phyloP scores from a whole-genome alignment of 2,888 invertebrate species.

The Hypomecis punctinalis region DNA sequence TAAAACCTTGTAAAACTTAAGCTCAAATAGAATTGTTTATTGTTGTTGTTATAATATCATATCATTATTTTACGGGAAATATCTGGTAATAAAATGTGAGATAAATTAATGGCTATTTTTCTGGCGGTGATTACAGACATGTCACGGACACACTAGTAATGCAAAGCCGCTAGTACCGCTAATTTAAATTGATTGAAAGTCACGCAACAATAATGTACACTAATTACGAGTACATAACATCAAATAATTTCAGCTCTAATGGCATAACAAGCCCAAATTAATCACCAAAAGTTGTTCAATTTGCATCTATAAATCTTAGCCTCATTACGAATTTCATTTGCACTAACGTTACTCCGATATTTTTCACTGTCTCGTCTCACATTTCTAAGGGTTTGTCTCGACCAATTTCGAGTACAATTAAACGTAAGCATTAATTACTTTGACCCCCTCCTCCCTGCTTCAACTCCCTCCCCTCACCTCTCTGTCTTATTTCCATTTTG shows the following conservation, averaged over 20 bases:
- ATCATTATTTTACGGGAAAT: no score
- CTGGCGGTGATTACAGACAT: no score
- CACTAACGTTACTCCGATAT: constrained; percentile 53
- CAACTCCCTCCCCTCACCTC: constrained; percentile 43
- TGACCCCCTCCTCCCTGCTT: constrained; percentile 59
- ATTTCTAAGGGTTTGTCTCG: constrained; percentile 65
- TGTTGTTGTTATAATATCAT: no score
- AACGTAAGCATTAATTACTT: constrained; percentile 83
- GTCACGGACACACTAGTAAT: no score
- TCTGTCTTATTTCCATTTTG: constrained; percentile 80
- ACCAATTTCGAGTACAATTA: constrained; percentile 78
- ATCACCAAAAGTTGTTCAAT: constrained; percentile 15
- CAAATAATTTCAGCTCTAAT: neutral
- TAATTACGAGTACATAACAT: no score
- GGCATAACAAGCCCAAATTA: neutral
- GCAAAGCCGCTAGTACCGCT: no score
- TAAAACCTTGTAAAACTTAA: no score
- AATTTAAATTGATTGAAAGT: no score
- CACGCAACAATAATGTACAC: no score
- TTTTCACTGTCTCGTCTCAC: constrained; percentile 62
- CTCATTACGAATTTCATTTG: constrained; percentile 34
- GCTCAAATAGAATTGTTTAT: no score
- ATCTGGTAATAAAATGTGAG: no score
- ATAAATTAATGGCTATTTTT: no score
- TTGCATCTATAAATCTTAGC: constrained; percentile 24